Conservation (phyloP, 2,113 vertebrate species). For the Proteles cristata region DNA sequence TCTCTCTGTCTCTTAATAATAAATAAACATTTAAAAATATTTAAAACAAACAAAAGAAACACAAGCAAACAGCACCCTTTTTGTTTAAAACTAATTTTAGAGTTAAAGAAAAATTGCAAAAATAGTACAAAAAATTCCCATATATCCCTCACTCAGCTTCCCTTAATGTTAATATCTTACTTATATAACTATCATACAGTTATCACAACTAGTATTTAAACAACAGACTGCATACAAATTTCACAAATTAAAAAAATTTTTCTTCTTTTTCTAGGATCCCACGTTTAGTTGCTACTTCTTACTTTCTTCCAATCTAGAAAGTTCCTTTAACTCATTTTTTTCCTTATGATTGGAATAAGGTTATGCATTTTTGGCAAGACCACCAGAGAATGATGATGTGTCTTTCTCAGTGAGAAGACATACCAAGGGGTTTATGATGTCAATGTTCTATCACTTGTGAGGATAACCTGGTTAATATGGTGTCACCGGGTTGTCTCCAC, state of each 20-base stretch:
- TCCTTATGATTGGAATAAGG: background rate
- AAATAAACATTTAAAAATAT: too few species aligned
- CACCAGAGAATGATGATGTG: background rate
- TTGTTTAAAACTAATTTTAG: conserved; percentile 42
- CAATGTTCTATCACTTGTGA: background rate
- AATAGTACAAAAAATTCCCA: background rate
- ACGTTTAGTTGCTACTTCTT: background rate
- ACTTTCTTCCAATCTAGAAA: background rate
- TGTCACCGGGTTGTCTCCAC: background rate
- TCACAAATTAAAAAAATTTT: background rate
- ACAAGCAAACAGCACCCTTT: background rate
- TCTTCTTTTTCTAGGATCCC: background rate
- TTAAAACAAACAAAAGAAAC: too few species aligned
- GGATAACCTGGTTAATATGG: background rate
- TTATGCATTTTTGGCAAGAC: background rate
- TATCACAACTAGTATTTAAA: background rate
- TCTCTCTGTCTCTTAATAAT: too few species aligned
- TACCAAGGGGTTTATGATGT: background rate
- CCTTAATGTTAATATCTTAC: background rate
- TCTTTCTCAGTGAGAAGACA: background rate
- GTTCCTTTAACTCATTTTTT: background rate
- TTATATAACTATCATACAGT: background rate
- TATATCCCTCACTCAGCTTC: background rate
- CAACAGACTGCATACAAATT: background rate
- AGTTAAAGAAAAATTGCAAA: conserved; percentile 7